A percentile compares a stretch with the other conserved stretches of the same genome.
These are phyloP conservation scores for Phyllostomus hastatus DNA, from an alignment of 2,113 vertebrate species.

Conservation along the genomic window DNA sequence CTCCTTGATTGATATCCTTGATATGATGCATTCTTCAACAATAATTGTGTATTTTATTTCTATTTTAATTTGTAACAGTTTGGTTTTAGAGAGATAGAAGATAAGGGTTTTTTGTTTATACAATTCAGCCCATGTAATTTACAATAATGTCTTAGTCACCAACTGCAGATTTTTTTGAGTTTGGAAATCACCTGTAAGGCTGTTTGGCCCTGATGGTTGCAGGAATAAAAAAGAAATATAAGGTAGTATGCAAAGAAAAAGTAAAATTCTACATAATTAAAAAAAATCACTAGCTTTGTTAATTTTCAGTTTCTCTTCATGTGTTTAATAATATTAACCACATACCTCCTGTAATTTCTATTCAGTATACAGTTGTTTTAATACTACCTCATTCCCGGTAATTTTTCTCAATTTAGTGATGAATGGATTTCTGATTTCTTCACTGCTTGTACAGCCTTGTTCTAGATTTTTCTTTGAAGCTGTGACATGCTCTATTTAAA, in stretches of 20 bases:
- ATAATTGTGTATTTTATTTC: neutral
- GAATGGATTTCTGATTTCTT: neutral
- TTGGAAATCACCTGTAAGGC: neutral
- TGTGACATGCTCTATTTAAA: neutral
- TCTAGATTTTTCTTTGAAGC: neutral
- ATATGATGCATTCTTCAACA: neutral
- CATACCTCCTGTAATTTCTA: neutral
- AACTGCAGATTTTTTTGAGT: neutral
- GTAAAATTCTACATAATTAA: neutral
- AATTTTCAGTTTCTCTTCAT: neutral
- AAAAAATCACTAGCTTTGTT: neutral
- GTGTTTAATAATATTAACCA: neutral
- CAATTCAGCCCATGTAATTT: neutral
- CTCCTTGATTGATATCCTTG: neutral
- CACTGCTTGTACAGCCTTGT: neutral
- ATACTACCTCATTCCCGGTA: neutral
- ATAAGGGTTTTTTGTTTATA: neutral
- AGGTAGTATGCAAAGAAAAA: neutral
- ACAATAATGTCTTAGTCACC: neutral
- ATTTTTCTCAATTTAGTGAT: neutral
- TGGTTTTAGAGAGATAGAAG: neutral
- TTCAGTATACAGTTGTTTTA: neutral
- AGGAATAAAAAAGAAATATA: neutral
- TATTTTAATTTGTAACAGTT: neutral
- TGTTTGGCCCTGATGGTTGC: neutral